These are phyloP conservation scores for Mayetiola destructor DNA, from an alignment of 2,888 invertebrate species.

Conservation along the genomic window DNA sequence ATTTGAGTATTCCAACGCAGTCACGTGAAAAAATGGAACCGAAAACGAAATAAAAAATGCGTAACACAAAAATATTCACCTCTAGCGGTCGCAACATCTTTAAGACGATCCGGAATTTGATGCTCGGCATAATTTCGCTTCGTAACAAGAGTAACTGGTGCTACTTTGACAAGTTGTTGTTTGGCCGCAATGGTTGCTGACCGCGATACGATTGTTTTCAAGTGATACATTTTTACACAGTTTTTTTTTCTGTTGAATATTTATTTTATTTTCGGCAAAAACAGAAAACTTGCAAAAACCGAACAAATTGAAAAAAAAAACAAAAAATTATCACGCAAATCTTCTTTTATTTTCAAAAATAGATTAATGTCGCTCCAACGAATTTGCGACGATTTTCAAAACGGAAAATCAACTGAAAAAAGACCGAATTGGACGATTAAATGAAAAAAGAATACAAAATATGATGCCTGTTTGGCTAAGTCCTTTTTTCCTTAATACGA, in stretches of 20 bases:
- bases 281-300: background rate
- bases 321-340: background rate
- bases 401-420: too few species aligned
- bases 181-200: constrained; percentile 35
- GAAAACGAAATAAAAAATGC: background rate
- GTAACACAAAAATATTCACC: background rate
- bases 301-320: background rate
- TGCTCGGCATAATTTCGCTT: constrained; percentile 43
- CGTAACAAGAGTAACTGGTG: constrained; percentile 47
- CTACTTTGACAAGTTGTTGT: constrained; percentile 44
- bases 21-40: background rate
- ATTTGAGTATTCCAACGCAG: background rate
- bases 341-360: background rate
- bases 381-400: background rate
- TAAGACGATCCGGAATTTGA: constrained; percentile 72
- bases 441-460: too few species aligned
- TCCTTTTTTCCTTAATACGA: too few species aligned
- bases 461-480: too few species aligned
- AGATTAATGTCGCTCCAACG: background rate
- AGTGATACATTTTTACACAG: constrained; percentile 49
- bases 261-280: background rate
- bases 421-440: too few species aligned
- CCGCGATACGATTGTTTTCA: constrained; percentile 50
- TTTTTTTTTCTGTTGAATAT: background rate
- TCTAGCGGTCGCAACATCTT: constrained; percentile 55